Conservation (phyloP, 2,797 vertebrate genomes). For the Periophthalmus magnuspinnatus region DNA sequence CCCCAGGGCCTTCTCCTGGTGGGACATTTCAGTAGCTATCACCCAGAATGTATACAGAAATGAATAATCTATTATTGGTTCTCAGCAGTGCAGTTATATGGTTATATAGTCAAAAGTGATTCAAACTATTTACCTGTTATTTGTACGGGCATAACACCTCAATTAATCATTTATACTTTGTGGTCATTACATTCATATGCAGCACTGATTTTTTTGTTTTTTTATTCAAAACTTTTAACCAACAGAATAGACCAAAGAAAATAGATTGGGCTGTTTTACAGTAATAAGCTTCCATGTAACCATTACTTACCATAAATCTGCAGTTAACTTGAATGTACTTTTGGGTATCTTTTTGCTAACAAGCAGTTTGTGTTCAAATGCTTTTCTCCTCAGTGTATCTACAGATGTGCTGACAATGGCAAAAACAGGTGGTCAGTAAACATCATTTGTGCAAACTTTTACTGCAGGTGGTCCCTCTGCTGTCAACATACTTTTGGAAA, state of each 20-base stretch:
- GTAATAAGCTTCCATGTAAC: background rate
- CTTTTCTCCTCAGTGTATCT: conserved; percentile 5
- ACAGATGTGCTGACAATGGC: conserved; percentile 8
- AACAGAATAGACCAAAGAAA: background rate
- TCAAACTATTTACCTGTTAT: too few relatives aligned
- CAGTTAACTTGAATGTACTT: background rate
- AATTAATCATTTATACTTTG: too few relatives aligned
- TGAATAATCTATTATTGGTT: too few relatives aligned
- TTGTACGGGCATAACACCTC: too few relatives aligned
- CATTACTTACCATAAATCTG: background rate
- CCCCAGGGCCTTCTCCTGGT: too few relatives aligned
- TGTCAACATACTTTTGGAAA: conserved; percentile 7
- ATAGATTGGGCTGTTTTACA: background rate
- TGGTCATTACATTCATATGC: too few relatives aligned
- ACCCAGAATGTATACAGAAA: too few relatives aligned
- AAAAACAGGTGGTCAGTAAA: conserved; percentile 11
- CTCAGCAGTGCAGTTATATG: too few relatives aligned
- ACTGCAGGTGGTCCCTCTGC: conserved; percentile 1
- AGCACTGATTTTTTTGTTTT: too few relatives aligned
- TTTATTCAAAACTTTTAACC: background rate
- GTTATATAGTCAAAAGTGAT: too few relatives aligned
- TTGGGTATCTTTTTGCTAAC: conserved; percentile 3
- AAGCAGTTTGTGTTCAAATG: conserved; percentile 6
- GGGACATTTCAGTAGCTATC: too few relatives aligned
- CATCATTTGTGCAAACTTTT: conserved; percentile 6